A percentile compares a stretch with the other conserved stretches of the same genome.
phyloP scores from a whole-genome alignment of 2,113 vertebrate genomes.

The Fukomys damarensis region DNA sequence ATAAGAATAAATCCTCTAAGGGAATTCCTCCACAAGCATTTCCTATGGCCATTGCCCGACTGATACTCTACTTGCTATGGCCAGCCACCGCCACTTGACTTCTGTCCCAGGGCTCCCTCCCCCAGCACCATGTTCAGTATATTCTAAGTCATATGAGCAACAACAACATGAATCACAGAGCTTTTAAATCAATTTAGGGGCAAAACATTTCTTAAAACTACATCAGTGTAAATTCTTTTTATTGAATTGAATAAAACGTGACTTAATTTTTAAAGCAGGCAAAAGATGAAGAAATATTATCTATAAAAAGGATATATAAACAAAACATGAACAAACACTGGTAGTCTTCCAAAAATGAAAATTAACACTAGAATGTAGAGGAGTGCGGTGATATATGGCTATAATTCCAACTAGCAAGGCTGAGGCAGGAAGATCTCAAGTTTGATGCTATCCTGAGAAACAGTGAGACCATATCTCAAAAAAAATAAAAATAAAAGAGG shows the following conservation, averaged over 20 bases:
- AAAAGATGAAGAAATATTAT: neutral
- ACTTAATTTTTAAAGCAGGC: neutral
- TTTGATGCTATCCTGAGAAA: neutral
- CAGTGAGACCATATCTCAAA: neutral
- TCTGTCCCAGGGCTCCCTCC: neutral
- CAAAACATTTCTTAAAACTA: neutral
- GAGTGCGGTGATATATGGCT: neutral
- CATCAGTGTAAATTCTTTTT: neutral
- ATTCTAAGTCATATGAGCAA: neutral
- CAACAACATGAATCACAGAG: neutral
- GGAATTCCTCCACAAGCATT: neutral
- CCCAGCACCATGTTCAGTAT: neutral
- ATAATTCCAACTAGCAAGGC: neutral
- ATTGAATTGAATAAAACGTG: neutral
- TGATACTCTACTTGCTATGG: neutral
- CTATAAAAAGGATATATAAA: neutral
- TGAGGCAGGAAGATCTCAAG: neutral
- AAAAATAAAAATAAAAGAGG: neutral
- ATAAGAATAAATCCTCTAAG: neutral
- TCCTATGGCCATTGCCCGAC: neutral
- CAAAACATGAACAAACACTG: neutral
- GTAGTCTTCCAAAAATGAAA: neutral
- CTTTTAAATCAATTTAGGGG: neutral
- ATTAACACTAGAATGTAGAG: neutral
- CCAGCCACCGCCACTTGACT: neutral